Conservation (phyloP, 2,888 invertebrate species). For the Gnatocerus cornutus region DNA sequence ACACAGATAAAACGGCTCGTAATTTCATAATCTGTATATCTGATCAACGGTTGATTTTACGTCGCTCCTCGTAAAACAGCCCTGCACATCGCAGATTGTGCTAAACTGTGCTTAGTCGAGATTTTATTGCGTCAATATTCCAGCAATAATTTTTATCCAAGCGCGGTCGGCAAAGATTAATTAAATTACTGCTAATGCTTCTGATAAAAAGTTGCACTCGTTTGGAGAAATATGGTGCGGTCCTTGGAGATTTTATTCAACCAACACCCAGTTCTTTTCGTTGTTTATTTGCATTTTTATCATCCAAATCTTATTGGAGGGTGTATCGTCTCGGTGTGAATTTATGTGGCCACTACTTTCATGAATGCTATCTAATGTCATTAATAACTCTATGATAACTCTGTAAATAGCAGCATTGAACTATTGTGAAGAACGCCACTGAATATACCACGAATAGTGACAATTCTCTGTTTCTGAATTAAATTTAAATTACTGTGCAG, state of each 20-base stretch:
- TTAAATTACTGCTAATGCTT: conserved; percentile 1
- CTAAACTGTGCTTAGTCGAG: background rate
- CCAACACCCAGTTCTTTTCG: background rate
- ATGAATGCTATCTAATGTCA: background rate
- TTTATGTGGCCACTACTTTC: background rate
- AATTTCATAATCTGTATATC: conserved; percentile 20
- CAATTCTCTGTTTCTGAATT: conserved; percentile 8
- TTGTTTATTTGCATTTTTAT: background rate
- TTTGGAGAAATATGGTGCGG: background rate
- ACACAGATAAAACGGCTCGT: conserved; percentile 22
- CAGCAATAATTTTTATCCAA: conserved; percentile 1
- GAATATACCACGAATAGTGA: conserved; percentile 1
- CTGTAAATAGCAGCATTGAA: background rate
- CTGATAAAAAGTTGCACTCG: background rate
- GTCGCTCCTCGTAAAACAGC: conserved; percentile 7
- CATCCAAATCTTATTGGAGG: background rate
- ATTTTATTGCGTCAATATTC: conserved; percentile 2
- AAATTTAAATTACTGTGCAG: conserved; percentile 14
- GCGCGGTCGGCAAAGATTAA: background rate
- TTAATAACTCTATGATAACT: conserved; percentile 10
- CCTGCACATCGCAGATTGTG: background rate
- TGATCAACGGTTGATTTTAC: conserved; percentile 11
- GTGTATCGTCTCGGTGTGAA: background rate
- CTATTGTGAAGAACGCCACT: no score
- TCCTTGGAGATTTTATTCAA: background rate